Conservation (phyloP, 2,888 invertebrate genomes). For the Parnassius glacialis region DNA sequence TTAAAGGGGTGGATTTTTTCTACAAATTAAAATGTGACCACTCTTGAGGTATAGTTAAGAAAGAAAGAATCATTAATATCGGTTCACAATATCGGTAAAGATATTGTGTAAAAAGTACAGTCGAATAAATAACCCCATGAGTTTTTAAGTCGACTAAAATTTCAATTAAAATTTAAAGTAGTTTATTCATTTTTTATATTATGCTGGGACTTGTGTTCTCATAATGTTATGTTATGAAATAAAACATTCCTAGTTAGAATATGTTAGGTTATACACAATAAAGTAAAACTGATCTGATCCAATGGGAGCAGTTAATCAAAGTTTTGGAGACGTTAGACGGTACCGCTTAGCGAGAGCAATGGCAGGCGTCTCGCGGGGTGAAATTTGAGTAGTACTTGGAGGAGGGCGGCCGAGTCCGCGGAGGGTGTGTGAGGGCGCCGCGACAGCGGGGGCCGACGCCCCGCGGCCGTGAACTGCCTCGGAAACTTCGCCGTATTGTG, state of each 20-base stretch:
- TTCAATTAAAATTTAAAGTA: too few relatives aligned
- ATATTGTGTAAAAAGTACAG: too few relatives aligned
- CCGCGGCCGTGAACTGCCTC: conserved; percentile 79
- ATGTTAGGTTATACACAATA: too few relatives aligned
- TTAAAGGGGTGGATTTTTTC: too few relatives aligned
- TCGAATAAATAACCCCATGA: too few relatives aligned
- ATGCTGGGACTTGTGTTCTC: neutral
- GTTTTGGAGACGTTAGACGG: conserved; percentile 27
- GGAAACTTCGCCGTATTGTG: conserved; percentile 78
- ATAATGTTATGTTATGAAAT: too few relatives aligned
- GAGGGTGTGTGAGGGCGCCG: conserved; percentile 32
- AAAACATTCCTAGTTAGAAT: too few relatives aligned
- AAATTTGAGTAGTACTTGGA: conserved; percentile 27
- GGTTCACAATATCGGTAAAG: too few relatives aligned
- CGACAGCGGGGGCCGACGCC: conserved; percentile 42
- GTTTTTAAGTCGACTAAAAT: too few relatives aligned
- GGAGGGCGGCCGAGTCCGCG: conserved; percentile 33
- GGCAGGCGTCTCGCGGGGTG: conserved; percentile 33
- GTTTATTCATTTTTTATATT: neutral
- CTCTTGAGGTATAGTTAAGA: too few relatives aligned
- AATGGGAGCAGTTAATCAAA: conserved; percentile 13
- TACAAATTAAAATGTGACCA: too few relatives aligned
- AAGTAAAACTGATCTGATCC: neutral
- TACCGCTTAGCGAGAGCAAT: conserved; percentile 34
- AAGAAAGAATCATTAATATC: too few relatives aligned